phyloP scores from a whole-genome alignment of 2,888 invertebrate genomes.

The Melangyna quadrimaculata region DNA sequence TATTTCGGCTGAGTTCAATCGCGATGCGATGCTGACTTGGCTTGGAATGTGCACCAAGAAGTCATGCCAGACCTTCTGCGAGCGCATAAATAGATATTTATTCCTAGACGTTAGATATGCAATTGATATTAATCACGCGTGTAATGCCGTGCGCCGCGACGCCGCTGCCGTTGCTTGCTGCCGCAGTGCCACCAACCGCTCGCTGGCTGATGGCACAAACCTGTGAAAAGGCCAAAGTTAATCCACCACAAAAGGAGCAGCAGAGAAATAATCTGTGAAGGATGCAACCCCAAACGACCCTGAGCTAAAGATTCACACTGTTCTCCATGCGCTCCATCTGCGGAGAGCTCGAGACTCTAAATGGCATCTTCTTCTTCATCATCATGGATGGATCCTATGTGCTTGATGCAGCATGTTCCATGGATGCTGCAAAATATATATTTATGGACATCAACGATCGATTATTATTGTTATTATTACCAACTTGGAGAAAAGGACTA shows the following conservation, averaged over 20 bases:
- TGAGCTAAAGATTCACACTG: conserved; percentile 53
- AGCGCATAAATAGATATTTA: conserved; percentile 72
- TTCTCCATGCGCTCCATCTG: conserved; percentile 6
- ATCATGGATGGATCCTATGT: background rate
- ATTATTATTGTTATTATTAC: conserved; percentile 71
- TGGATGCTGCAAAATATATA: conserved; percentile 43
- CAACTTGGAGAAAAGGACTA: conserved; percentile 62
- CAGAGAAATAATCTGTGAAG: conserved; percentile 55
- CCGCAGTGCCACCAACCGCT: conserved; percentile 54
- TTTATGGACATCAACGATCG: conserved; percentile 69
- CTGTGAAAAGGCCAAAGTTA: conserved; percentile 67
- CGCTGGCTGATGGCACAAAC: conserved; percentile 22
- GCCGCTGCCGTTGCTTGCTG: conserved; percentile 9
- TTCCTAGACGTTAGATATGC: conserved; percentile 73
- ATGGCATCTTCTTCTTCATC: conserved; percentile 18
- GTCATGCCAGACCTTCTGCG: conserved; percentile 44
- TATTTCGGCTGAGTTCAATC: conserved; percentile 68
- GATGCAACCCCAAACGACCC: conserved; percentile 67
- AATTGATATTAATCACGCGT: conserved; percentile 75
- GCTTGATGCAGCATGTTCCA: background rate
- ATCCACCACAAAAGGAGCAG: conserved; percentile 42
- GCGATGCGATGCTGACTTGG: conserved; percentile 43
- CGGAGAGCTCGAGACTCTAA: background rate
- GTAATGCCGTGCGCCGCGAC: conserved; percentile 69
- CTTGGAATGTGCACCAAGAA: conserved; percentile 46